Evolutionary conservation across 2,113 vertebrate species (phyloP).

Genomic region (Psilopsiagon aurifrons): DNA sequence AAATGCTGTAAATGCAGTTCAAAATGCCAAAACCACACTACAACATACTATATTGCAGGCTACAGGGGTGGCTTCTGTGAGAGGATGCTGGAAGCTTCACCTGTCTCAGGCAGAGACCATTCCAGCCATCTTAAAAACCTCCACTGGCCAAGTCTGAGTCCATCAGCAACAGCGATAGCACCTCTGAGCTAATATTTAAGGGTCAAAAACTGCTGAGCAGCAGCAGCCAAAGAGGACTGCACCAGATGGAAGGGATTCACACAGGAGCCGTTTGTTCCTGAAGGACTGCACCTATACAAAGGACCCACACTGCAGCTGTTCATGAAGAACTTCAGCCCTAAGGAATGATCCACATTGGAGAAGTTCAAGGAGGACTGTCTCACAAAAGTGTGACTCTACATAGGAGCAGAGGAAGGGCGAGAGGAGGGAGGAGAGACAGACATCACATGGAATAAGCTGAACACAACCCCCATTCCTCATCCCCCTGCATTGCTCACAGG

Average conservation of each 20-base stretch:
- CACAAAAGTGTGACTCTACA: neutral
- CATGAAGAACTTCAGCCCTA: neutral
- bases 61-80: neutral
- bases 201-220: neutral
- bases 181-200: neutral
- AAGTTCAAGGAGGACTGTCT: neutral
- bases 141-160: accelerated
- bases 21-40: neutral
- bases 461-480: neutral
- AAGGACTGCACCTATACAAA: neutral
- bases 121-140: accelerated
- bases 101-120: accelerated
- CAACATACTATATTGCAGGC: neutral
- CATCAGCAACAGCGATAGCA: accelerated
- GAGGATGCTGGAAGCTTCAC: neutral
- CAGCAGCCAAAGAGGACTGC: neutral
- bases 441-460: accelerated
- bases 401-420: neutral
- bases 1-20: neutral
- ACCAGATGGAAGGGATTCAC: neutral
- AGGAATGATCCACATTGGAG: neutral
- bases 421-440: neutral
- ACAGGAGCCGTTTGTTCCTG: neutral
- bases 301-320: neutral
- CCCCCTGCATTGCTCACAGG: accelerated